Base-by-base conservation (phyloP, 2,888 invertebrate species). In the Galerucella pusilla region DNA sequence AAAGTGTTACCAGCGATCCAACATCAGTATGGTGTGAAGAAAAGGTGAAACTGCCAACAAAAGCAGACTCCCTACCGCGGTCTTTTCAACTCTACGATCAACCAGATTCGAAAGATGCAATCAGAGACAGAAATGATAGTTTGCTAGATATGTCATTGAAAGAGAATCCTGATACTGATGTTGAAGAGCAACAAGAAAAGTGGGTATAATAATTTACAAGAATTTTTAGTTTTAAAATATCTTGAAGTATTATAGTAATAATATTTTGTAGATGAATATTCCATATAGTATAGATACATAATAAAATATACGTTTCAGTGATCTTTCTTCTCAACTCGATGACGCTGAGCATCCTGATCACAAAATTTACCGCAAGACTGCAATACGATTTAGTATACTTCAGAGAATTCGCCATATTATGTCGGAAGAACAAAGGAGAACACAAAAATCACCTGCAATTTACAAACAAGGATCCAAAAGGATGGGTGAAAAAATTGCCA, bases 401-500 rank as follows among this genome's bases (percentile, higher is more conserved):
- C 90, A 89, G 81, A 88, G 90, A 68, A 90, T 91, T 77, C 90
- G 90, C 79, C 88, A 89, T 75, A 84, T 86, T 76, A 81, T 87
- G 71, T 85, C 85, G n/a, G 87, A 86, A 79, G 86, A 86, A 78
- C 85, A 85, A 76, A 85, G 81, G 78, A 80, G 81, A n/a, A 75
- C 79, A 54, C 84, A 84, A 49, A 90, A 78, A 82, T 90, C 90
- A 84, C 83, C 90, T n/a, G n/a, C n/a, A 35, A 89, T 92, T 75
- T 93, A 94, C 83, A 93, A 93, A 84, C 94, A 94, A 87, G 94
- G 95, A 12, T 95, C 96, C 80, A 93, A 94, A 79, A 91, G 93
- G 75, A 91, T 96, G 80, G 96, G 96, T 0, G 96, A 96, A 59
- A 92, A 96, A 78, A 95, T 97, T 85, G 97, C 97, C 0, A 93